Evolutionary conservation across 2,888 invertebrate genomes (phyloP).

Genomic region (Drosophila demipolita): DNA sequence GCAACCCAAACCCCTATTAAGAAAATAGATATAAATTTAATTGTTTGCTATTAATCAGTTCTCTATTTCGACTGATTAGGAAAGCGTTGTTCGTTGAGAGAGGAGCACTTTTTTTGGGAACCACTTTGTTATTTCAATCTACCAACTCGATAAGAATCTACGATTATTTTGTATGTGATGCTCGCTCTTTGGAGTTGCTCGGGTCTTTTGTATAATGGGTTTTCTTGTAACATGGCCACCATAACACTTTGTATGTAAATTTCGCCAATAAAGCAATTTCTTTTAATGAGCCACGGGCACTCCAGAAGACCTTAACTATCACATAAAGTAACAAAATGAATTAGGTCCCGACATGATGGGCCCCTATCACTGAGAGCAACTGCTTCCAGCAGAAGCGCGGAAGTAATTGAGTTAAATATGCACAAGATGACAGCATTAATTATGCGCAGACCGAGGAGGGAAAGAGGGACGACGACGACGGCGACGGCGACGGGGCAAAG

Average conservation of each 20-base stretch:
- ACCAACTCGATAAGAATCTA: conserved; percentile 39
- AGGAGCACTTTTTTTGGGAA: not conserved
- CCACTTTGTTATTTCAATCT: conserved; percentile 39
- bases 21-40: not conserved
- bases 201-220: conserved; percentile 54
- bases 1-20: not conserved
- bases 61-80: not conserved
- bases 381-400: conserved; percentile 61
- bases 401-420: conserved; percentile 80
- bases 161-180: conserved; percentile 28
- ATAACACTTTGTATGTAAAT: conserved; percentile 77
- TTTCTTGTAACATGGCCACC: conserved; percentile 68
- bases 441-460: conserved; percentile 53
- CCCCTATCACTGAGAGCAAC: conserved; percentile 66
- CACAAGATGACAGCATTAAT: conserved; percentile 79
- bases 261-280: conserved; percentile 77
- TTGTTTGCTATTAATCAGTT: conserved; percentile 1
- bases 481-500: conserved; percentile 4
- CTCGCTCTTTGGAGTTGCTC: conserved; percentile 12
- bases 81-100: not conserved
- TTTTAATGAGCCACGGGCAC: conserved; percentile 71
- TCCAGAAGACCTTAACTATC: conserved; percentile 59
- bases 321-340: conserved; percentile 76
- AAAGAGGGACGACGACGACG: not conserved
- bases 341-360: conserved; percentile 67